Evolutionary conservation across 2,888 invertebrate genomes (phyloP).

Genomic region (Macroteleia sp.): DNA sequence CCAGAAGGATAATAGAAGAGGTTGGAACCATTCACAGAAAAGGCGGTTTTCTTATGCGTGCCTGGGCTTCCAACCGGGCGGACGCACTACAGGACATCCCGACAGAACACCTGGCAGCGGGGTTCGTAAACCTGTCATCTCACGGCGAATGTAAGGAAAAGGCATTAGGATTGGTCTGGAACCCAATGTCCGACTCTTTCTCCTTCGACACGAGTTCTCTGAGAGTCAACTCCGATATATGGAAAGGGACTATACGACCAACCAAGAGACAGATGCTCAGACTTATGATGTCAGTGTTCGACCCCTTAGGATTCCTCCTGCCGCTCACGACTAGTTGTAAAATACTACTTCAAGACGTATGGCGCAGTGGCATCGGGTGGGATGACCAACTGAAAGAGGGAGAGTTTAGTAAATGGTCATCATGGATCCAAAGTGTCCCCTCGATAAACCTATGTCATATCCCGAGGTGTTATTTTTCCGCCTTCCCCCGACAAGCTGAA

Average conservation of each 20-base stretch:
- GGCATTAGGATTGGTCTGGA: not conserved
- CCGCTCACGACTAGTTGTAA: conserved; percentile 65
- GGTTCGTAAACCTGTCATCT: not conserved
- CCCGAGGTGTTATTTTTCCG: too few species aligned
- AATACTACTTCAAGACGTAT: conserved; percentile 71
- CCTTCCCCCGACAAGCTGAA: too few species aligned
- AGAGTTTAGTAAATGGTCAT: too few species aligned
- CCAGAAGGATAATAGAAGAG: conserved; percentile 8
- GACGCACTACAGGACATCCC: too few species aligned
- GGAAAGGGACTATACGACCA: conserved; percentile 2
- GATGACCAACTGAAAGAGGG: conserved; percentile 49
- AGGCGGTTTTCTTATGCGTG: not conserved
- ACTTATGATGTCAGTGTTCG: conserved; percentile 71
- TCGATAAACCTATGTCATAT: too few species aligned
- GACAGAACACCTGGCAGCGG: not conserved
- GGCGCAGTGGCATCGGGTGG: conserved; percentile 64
- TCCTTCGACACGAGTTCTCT: not conserved
- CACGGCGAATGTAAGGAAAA: not conserved
- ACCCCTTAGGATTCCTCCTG: conserved; percentile 71
- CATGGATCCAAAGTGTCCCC: too few species aligned
- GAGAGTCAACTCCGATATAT: not conserved
- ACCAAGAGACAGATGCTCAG: conserved; percentile 62
- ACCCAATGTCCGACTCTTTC: not conserved
- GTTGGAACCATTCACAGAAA: not conserved
- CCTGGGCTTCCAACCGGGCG: not conserved